Evolutionary conservation across 2,113 vertebrate genomes (phyloP).

Genomic region (Cephalopholis sonnerati): DNA sequence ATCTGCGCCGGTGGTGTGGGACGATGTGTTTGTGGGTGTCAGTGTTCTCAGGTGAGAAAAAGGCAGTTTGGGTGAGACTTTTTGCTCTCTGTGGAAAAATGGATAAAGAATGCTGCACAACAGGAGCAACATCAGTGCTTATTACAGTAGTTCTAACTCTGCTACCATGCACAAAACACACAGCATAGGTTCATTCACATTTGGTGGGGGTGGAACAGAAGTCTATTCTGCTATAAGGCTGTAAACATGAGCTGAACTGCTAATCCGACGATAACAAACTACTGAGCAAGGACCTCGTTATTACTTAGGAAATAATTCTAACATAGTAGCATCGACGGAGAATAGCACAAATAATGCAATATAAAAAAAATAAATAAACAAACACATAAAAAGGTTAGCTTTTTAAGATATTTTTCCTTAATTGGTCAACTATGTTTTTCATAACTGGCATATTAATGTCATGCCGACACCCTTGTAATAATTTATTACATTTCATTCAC

Average conservation of each 20-base stretch:
- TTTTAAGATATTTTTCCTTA: constrained; percentile 49
- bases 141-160: constrained; percentile 25
- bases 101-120: constrained; percentile 39
- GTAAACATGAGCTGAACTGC: constrained; percentile 69
- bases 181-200: constrained; percentile 76
- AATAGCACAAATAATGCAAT: constrained; percentile 48
- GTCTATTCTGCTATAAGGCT: constrained; percentile 57
- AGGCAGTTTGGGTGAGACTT: constrained; percentile 75
- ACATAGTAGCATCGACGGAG: constrained; percentile 18
- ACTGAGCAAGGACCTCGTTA: constrained; percentile 42
- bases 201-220: constrained; percentile 64
- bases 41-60: constrained; percentile 58
- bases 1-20: constrained; percentile 16
- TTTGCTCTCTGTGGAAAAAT: constrained; percentile 53
- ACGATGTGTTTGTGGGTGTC: constrained; percentile 32
- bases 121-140: constrained; percentile 42
- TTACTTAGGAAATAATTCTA: constrained; percentile 11
- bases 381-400: constrained; percentile 51
- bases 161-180: constrained; percentile 58
- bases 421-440: constrained; percentile 36
- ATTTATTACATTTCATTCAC: constrained; percentile 54
- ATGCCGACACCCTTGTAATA: constrained; percentile 25
- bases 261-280: constrained; percentile 34
- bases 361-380: constrained; percentile 58
- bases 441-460: constrained; percentile 41